Evolutionary conservation across 2,797 vertebrate species (phyloP).

Genomic region (Mergus octosetaceus): DNA sequence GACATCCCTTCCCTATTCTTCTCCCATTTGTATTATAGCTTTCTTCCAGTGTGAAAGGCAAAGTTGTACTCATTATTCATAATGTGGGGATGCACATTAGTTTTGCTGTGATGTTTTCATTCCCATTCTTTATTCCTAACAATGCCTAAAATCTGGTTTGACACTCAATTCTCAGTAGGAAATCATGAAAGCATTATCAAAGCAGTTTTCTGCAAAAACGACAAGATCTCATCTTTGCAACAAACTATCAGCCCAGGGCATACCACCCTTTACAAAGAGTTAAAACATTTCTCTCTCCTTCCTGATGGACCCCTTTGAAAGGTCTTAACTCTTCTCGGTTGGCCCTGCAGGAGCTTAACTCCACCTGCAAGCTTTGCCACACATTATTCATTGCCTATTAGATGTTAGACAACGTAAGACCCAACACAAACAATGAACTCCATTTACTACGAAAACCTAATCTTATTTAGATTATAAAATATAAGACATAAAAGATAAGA

Average conservation of each 20-base stretch:
- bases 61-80: not conserved
- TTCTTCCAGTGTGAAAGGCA: not conserved
- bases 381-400: not conserved
- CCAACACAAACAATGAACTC: not conserved
- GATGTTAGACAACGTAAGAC: not conserved
- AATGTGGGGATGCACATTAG: accelerated
- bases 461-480: no score
- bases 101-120: not conserved
- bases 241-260: not conserved
- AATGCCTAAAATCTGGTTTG: not conserved
- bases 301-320: not conserved
- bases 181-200: not conserved
- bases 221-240: not conserved
- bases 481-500: no score
- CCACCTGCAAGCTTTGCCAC: not conserved
- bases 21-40: not conserved
- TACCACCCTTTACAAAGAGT: not conserved
- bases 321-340: not conserved
- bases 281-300: not conserved
- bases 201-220: not conserved
- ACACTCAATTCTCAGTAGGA: not conserved
- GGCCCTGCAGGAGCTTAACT: not conserved
- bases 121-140: not conserved
- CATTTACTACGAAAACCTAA: not conserved
- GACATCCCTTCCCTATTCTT: not conserved